Evolutionary conservation across 2,113 vertebrate species (phyloP).

Genomic region (Syrrhaptes paradoxus): DNA sequence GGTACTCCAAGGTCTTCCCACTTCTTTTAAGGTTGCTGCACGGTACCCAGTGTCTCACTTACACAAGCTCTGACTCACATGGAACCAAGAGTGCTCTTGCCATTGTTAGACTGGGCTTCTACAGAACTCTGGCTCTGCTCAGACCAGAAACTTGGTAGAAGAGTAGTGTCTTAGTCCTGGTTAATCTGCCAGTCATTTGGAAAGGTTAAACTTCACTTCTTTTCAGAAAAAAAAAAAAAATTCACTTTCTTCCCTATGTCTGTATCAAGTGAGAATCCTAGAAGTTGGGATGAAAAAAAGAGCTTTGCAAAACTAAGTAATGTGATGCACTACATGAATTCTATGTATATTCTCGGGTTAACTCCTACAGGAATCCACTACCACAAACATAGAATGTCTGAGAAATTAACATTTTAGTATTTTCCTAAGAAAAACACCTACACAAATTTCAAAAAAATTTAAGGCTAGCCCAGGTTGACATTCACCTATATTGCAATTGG

Average conservation of each 20-base stretch:
- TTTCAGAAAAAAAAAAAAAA: not conserved
- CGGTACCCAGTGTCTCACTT: not conserved
- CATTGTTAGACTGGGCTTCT: not conserved
- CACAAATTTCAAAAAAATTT: not conserved
- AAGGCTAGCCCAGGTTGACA: not conserved
- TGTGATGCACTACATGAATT: not conserved
- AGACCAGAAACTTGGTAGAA: not conserved
- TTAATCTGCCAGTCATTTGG: not conserved
- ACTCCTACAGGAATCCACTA: not conserved
- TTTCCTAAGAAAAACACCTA: not conserved
- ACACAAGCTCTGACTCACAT: not conserved
- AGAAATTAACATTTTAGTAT: not conserved
- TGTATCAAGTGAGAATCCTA: not conserved
- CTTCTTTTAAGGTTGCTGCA: constrained; percentile 15
- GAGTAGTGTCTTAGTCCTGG: not conserved
- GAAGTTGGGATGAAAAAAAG: not conserved
- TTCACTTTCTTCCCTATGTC: not conserved
- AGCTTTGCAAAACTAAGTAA: not conserved
- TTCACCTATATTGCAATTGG: not conserved
- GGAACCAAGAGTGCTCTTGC: not conserved
- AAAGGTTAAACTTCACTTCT: not conserved
- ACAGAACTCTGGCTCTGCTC: not conserved
- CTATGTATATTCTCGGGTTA: not conserved
- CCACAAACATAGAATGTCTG: not conserved
- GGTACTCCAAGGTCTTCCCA: not conserved